Base-by-base conservation (phyloP, 2,888 invertebrate species). In the Lacanobia oleracea region DNA sequence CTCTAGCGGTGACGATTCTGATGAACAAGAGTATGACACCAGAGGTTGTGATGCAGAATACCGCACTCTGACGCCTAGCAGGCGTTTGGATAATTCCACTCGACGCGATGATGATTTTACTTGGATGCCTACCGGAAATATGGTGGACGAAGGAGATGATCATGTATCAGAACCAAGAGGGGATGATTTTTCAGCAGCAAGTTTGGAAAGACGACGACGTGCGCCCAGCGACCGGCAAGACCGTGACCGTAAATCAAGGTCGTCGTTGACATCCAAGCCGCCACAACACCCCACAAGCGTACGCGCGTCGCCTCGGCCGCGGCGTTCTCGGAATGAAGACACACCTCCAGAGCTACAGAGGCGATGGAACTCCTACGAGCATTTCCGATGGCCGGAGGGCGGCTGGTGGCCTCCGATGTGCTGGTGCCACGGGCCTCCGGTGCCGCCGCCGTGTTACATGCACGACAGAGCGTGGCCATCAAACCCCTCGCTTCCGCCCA, bases 41-140 rank as follows among this genome's bases (percentile, higher is more conserved):
- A 96, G 96, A 54, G 93, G 95, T 75, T 97, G 96, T 89, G 97
- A 97, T 88, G 96, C 96, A 83, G 97, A 97, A 89, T 97, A 97
- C 90, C 93, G 92, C 53, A 96, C 95, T 23, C 85, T 95, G 79
- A 96, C 96, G 40, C 96, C 96, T 21, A 93, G 88, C 76, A 91
- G 91, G 81, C 91, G 93, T 51, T 85, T 93, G 51, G 97, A 97
- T 90, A 96, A 97, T 88, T 97, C 97, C 60, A 97, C 97, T 16
- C 94, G 97, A 75, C 97, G 97, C 88, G 97, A 97, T 90, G 96
- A 97, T 90, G 97, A 97, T 91, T 97, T 97, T 91, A 97, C 97
- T 93, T 97, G 97, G 97, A 96, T 97, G 91, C 96, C 95, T 12
- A 91, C 92, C 18, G 93, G 88, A 74, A 94, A 91, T 73, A 90